Evolutionary conservation across 1,140 invertebrate species (phyloP), one percentile per base, ranked within the genome.

Genomic region (Oppia nitens): DNA sequence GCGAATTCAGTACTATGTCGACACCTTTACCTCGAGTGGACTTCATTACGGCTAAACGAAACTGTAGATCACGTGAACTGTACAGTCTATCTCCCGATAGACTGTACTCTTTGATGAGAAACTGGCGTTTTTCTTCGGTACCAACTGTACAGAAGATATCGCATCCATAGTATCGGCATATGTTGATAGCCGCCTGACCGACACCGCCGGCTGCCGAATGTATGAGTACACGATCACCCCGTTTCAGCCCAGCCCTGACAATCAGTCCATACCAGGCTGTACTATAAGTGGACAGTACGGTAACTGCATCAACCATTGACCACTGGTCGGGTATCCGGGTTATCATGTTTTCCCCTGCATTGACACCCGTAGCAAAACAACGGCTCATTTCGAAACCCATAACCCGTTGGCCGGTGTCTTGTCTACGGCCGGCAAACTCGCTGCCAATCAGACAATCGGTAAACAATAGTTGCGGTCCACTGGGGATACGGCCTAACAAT

Each of bases 141-240:
- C 76, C 69, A 17, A 54, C 93, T 54, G 89, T 93, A 1, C 87
- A 89, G 70, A 80, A 93, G 0, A 93, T 75, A 6, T 84, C 83
- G 70, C 87, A 84, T 20, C 86, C 87, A 72, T 83, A 80, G 66
- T 83, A 79, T 11, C 95, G 74, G 27, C 89, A 88, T 66, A 97
- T 87, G 6, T 87, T 77, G 65, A 96, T 94, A 62, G 90, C 88
- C 6, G 91, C 91, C 74, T 93, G 88, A 12, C 92, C 92, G 25
- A 96, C 90, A 65, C 91, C 92, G 64, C 92, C 93, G 63, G 86
- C 84, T 62, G 93, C 93, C 85, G 92, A 88, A 69, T 98, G 93
- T 63, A 98, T 84, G 0, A 98, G 77, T 26, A 97, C 78, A 45
- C 77, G 78, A 65, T 95, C 86, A 2, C 89, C 89, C 55, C 78